phyloP scores from a whole-genome alignment of 2,113 vertebrate genomes.

The Anarrhichthys ocellatus region DNA sequence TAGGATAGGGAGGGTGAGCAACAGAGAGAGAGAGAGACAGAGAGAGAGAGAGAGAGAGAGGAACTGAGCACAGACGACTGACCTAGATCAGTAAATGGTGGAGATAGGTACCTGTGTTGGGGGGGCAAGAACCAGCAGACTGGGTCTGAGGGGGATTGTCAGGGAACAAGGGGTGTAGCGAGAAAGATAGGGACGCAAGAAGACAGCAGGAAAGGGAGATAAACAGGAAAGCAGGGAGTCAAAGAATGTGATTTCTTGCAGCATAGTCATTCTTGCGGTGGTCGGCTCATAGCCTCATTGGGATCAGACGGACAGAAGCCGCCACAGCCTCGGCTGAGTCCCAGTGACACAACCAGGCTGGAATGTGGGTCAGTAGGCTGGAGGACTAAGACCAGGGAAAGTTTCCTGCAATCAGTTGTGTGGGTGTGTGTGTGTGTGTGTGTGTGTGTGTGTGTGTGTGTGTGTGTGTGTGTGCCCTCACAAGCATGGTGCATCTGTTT shows the following conservation, averaged over 20 bases:
- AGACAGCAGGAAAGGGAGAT: neutral
- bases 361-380: conserved; percentile 77
- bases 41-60: conserved; percentile 23
- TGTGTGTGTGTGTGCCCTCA: neutral
- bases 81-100: conserved; percentile 72
- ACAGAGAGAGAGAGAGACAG: conserved; percentile 44
- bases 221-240: neutral
- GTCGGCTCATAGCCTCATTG: conserved; percentile 26
- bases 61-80: conserved; percentile 58
- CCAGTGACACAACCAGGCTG: conserved; percentile 73
- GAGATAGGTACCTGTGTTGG: conserved; percentile 64
- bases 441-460: neutral
- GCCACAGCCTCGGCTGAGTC: conserved; percentile 37
- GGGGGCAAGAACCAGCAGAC: conserved; percentile 23
- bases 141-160: neutral
- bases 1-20: conserved; percentile 48
- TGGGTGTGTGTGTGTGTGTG: conserved; percentile 3
- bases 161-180: neutral
- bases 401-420: conserved; percentile 36
- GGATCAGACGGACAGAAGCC: conserved; percentile 58
- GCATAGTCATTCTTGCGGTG: neutral
- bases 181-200: neutral
- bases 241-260: conserved; percentile 13
- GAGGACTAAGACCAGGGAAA: conserved; percentile 43
- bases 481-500: conserved; percentile 38